A percentile compares a stretch with the other conserved stretches of the same genome.
These are phyloP conservation scores for Rostratula benghalensis DNA, from an alignment of 2,113 vertebrate genomes.

Conservation along the genomic window DNA sequence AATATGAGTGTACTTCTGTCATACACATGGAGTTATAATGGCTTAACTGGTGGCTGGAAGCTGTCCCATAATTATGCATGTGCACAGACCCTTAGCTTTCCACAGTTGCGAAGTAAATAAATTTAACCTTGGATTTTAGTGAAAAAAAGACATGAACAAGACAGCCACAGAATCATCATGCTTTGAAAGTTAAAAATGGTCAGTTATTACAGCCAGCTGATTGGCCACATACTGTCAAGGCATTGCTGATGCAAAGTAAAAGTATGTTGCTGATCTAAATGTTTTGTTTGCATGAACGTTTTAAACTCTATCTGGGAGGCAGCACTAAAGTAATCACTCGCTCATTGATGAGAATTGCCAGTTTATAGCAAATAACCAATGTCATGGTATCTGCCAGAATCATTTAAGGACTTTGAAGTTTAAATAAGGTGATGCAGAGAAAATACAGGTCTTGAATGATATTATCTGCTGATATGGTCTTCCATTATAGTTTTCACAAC, in stretches of 20 bases:
- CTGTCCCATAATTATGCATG: not conserved
- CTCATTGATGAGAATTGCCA: not conserved
- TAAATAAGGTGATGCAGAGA: not conserved
- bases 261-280: not conserved
- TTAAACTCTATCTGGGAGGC: not conserved
- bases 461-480: not conserved
- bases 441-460: not conserved
- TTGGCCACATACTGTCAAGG: fast-evolving
- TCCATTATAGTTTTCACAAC: not conserved
- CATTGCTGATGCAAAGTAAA: not conserved
- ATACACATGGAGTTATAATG: not conserved
- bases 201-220: not conserved
- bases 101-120: not conserved
- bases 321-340: not conserved
- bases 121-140: not conserved
- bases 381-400: not conserved
- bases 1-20: not conserved
- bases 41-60: not conserved
- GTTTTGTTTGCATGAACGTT: not conserved
- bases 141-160: not conserved
- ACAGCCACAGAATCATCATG: not conserved
- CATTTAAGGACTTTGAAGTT: not conserved
- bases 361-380: not conserved
- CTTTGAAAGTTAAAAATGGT: not conserved
- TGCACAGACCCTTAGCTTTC: not conserved